Percentiles rank a stretch among this genome's conserved stretches.
These are phyloP conservation scores for Silurus glanis DNA, from an alignment of 2,113 vertebrate species.

Conservation along the genomic window DNA sequence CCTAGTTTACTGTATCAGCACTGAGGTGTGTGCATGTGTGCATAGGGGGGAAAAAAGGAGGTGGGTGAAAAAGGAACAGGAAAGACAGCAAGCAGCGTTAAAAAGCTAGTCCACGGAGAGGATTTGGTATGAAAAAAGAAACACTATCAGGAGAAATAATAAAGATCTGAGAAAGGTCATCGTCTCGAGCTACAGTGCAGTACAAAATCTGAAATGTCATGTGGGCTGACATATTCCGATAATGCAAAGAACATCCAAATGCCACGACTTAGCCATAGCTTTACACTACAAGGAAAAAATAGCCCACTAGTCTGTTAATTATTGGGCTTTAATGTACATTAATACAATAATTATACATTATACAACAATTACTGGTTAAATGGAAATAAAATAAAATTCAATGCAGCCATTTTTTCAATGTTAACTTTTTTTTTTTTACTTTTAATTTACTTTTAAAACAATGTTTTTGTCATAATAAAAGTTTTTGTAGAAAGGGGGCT, in stretches of 20 bases:
- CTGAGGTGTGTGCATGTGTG: neutral
- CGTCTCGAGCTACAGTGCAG: neutral
- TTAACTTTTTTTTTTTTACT: too few species aligned
- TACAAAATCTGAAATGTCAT: constrained; percentile 10
- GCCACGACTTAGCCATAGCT: constrained; percentile 1
- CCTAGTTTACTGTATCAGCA: neutral
- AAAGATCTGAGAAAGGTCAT: constrained; percentile 34
- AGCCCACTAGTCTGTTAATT: neutral
- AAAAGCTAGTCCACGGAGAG: constrained; percentile 6
- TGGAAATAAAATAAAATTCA: too few species aligned
- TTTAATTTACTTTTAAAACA: too few species aligned
- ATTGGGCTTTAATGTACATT: neutral
- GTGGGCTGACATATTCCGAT: neutral
- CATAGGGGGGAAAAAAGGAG: neutral
- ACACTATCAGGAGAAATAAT: constrained; percentile 15
- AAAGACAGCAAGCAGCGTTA: neutral
- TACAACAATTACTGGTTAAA: too few species aligned
- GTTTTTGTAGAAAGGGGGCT: neutral
- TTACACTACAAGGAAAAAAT: neutral
- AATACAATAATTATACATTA: too few species aligned
- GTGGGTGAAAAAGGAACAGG: neutral
- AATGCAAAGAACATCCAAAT: constrained; percentile 26
- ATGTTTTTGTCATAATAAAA: neutral
- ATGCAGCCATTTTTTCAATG: too few species aligned
- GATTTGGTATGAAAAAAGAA: neutral